Percentiles rank a stretch among this genome's conserved stretches.
Conservation (phyloP, 2,888 invertebrate species). For the Scaptomyza parva region DNA sequence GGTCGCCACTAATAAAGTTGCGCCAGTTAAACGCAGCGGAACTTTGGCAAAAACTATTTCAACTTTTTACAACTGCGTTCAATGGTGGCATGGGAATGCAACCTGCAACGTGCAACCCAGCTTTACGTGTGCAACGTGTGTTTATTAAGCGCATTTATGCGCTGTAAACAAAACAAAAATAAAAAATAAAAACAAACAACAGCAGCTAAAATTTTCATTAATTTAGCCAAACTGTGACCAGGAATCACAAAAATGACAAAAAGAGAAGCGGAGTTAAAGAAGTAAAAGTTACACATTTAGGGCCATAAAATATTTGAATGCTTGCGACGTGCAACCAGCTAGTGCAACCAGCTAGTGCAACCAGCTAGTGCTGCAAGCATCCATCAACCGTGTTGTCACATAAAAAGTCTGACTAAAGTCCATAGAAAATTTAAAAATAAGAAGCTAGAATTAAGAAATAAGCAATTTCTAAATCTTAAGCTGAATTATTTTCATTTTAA, state of each 20-base stretch:
- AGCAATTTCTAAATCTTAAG: background rate
- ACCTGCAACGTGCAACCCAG: slow-evolving; percentile 45
- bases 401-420: slow-evolving; percentile 21
- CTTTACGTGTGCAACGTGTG: slow-evolving; percentile 59
- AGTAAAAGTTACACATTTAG: slow-evolving; percentile 62
- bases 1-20: slow-evolving; percentile 69
- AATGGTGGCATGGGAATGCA: slow-evolving; percentile 8
- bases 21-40: slow-evolving; percentile 65
- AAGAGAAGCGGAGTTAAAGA: background rate
- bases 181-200: slow-evolving; percentile 49
- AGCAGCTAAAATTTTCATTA: slow-evolving; percentile 38
- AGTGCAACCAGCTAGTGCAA: slow-evolving; percentile 55
- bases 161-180: too few species aligned
- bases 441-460: slow-evolving; percentile 5
- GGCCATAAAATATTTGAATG: slow-evolving; percentile 71
- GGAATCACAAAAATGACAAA: slow-evolving; percentile 8
- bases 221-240: slow-evolving; percentile 32
- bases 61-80: slow-evolving; percentile 58
- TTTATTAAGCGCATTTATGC: slow-evolving; percentile 77
- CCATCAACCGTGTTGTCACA: slow-evolving; percentile 7
- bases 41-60: slow-evolving; percentile 61
- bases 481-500: too few species aligned
- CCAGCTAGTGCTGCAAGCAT: slow-evolving; percentile 36
- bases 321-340: slow-evolving; percentile 53
- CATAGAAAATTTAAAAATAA: slow-evolving; percentile 9